Evolutionary conservation across 2,113 vertebrate genomes (phyloP), one percentile per base, ranked within the genome.

Genomic region (Tringa solitaria): DNA sequence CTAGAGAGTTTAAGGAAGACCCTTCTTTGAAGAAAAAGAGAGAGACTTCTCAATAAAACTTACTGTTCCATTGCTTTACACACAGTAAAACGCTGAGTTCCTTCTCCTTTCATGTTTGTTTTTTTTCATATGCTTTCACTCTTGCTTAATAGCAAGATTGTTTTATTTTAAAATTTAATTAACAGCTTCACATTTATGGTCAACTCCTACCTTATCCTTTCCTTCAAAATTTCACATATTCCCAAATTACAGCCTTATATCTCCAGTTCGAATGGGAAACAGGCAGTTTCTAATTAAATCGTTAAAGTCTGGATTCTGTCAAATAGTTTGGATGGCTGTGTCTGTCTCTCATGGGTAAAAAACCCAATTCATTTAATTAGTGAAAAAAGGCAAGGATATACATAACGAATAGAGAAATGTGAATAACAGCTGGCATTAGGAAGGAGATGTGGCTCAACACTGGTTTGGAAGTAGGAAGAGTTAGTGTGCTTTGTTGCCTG

Each of bases 101-200:
- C 32, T 72, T 56, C 19, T 74, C 39, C 33, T 95, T 35, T 57
- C 65, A 75, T n/a, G 23, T 26, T 61, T 89, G 4, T 2, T 69
- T 87, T 16, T 48, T 74, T 70, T 56, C 4, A 26, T 35, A 13
- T 45, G 8, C 21, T 86, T 83, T 90, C 27, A 10, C 19, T 90
- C n/a, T n/a, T 88, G 14, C 33, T 28, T 28, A 54, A 83, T 77
- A 86, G 14, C 54, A 92, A 88, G n/a, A 64, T 17, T 48, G 10
- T 53, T 84, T 46, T 57, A 41, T 80, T 93, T 95, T 61, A 54
- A 89, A 86, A 76, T 81, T 86, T 89, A 84, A 89, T 84, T 83
- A 80, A 45, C 53, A 54, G 13, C 12, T 84, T 95, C 69, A 60
- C 41, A 63, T 93, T 87, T 84, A 27, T 37, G 2, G 6, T 48